Percentiles rank a stretch among this genome's conserved stretches.
phyloP scores from a whole-genome alignment of 1,140 invertebrate species.

The Macrobrachium rosenbergii region DNA sequence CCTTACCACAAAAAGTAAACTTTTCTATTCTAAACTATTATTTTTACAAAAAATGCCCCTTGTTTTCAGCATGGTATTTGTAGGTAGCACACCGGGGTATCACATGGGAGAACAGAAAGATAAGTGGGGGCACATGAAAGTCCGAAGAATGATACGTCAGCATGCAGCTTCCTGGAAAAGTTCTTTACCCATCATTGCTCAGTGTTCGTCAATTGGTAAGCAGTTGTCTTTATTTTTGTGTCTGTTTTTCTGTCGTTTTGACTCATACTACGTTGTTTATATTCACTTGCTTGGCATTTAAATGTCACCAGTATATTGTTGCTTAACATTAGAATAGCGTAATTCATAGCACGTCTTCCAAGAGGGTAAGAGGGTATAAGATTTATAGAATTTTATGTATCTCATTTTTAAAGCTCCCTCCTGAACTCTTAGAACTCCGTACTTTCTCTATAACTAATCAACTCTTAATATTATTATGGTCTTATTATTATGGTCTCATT shows the following conservation, averaged over 20 bases:
- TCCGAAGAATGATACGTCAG: constrained; percentile 77
- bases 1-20: background rate
- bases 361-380: no score
- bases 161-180: constrained; percentile 72
- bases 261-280: background rate
- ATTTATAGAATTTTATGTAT: no score
- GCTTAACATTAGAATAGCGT: no score
- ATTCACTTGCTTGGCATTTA: no score
- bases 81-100: constrained; percentile 86
- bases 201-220: constrained; percentile 90
- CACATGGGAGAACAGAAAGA: constrained; percentile 75
- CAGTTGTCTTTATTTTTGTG: background rate
- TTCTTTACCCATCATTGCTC: constrained; percentile 70
- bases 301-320: no score
- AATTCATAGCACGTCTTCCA: no score
- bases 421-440: no score
- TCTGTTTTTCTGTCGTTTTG: background rate
- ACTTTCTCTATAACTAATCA: no score
- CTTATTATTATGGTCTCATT: background rate
- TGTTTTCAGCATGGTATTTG: constrained; percentile 78
- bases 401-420: no score
- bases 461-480: background rate
- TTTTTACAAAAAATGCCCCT: background rate
- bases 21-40: constrained; percentile 25
- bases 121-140: constrained; percentile 81